These are phyloP conservation scores for Frieseomelitta varia DNA, from an alignment of 1,140 invertebrate species.

Conservation along the genomic window DNA sequence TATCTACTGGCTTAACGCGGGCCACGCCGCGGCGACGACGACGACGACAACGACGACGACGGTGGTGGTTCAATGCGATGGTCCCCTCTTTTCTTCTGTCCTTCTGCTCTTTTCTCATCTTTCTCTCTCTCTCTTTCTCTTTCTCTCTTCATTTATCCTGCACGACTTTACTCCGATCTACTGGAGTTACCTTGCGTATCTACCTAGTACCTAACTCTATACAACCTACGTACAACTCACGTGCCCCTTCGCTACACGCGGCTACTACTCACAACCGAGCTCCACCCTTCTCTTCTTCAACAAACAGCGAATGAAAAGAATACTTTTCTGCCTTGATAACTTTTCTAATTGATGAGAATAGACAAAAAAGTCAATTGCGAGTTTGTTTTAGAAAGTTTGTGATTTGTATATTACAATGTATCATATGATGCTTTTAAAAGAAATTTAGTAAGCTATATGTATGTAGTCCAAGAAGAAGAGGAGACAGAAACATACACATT, in stretches of 20 bases:
- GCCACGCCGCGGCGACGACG: slow-evolving; percentile 46
- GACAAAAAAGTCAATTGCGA: neutral
- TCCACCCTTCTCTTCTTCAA: neutral
- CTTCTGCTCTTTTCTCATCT: slow-evolving; percentile 10
- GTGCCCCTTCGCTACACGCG: neutral
- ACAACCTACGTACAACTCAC: slow-evolving; percentile 18
- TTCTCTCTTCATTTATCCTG: slow-evolving; percentile 12
- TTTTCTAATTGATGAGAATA: neutral
- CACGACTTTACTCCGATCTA: neutral
- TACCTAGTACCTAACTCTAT: neutral
- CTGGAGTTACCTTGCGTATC: neutral
- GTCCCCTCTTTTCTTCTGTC: slow-evolving; percentile 12
- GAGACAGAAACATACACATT: no score
- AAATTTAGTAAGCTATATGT: neutral
- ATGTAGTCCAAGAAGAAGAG: neutral
- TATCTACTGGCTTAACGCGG: slow-evolving; percentile 64
- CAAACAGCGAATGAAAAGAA: neutral
- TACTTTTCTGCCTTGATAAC: neutral
- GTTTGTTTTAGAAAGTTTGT: neutral
- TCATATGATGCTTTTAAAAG: no score
- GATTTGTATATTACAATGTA: neutral
- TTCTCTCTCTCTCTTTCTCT: neutral
- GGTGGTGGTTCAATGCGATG: slow-evolving; percentile 25
- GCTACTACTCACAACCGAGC: neutral
- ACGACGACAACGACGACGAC: neutral